Base-by-base conservation (phyloP, 23 tunicate species). In the Halocynthia roretzi region DNA sequence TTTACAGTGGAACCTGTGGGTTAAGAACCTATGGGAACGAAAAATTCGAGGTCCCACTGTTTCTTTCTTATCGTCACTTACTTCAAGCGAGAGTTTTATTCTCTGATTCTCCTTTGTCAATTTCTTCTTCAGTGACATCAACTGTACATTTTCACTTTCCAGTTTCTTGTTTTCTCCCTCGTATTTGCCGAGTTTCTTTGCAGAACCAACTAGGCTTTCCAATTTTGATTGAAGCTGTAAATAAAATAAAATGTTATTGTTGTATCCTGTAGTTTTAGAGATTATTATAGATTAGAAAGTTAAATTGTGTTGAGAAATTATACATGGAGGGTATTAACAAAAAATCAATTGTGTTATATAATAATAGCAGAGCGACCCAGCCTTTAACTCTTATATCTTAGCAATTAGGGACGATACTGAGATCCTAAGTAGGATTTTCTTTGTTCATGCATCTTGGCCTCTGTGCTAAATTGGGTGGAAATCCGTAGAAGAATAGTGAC, bases 141-240 rank as follows among this genome's bases (percentile, higher is more conserved):
- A 56, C 22, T 69, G 71, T 6, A 58, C 72, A 68, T 77, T 81
- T 23, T 90, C 86, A 10, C 50, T 65, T 49, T 49, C 71, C 73
- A 81, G 50, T 6, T 90, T 80, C 19, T 72, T 83, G 58, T 85
- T 82, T 72, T 90, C 90, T 15, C 69, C 7, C 51, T 72, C 90
- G n/a, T 62, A 71, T 48, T 75, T 67, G 56, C 85, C 86, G 31
- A 90, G 72, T 71, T 82, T 85, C 81, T 90, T 90, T 56, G 51
- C 21, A 44, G 68, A 71, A 8, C 70, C 21, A 53, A 63, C 72
- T 5, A 76, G 60, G 40, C 85, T 88, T 51, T 77, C 87, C 53
- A 90, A 56, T 71, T 85, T 67, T 8, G 85, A 40, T 76, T 82
- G 75, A 15, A 63, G 20, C 97, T 90, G 80, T 31, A 14, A 74